phyloP scores from a whole-genome alignment of 1,140 invertebrate genomes.

The Caerostris darwini region DNA sequence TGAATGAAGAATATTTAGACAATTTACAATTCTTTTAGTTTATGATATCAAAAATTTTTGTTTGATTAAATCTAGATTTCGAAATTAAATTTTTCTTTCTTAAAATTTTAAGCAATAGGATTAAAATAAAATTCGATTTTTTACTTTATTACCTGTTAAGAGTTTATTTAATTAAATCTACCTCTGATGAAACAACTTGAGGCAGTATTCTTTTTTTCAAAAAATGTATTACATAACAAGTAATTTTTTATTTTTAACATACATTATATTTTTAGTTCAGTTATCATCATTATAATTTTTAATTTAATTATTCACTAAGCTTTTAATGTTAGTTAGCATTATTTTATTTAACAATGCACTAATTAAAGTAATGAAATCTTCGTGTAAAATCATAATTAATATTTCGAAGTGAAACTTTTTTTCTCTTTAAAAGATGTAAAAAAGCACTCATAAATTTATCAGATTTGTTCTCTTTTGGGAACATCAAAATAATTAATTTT shows the following conservation, averaged over 20 bases:
- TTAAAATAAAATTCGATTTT: neutral
- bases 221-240: neutral
- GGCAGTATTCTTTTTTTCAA: neutral
- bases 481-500: slow-evolving; percentile 37
- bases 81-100: too few relatives aligned
- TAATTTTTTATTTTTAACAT: neutral
- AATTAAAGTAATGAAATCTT: neutral
- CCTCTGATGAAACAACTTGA: neutral
- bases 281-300: neutral
- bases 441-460: neutral
- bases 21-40: too few relatives aligned
- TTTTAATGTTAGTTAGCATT: neutral
- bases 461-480: neutral
- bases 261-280: neutral
- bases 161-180: slow-evolving; percentile 52
- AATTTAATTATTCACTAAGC: neutral
- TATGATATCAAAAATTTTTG: too few relatives aligned
- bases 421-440: neutral
- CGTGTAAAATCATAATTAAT: neutral
- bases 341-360: neutral
- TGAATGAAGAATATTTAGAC: too few relatives aligned
- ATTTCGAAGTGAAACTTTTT: neutral
- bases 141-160: neutral
- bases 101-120: too few relatives aligned
- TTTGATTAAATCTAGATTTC: too few relatives aligned